Conservation (phyloP, 2,113 vertebrate genomes). For the Anser cygnoides region DNA sequence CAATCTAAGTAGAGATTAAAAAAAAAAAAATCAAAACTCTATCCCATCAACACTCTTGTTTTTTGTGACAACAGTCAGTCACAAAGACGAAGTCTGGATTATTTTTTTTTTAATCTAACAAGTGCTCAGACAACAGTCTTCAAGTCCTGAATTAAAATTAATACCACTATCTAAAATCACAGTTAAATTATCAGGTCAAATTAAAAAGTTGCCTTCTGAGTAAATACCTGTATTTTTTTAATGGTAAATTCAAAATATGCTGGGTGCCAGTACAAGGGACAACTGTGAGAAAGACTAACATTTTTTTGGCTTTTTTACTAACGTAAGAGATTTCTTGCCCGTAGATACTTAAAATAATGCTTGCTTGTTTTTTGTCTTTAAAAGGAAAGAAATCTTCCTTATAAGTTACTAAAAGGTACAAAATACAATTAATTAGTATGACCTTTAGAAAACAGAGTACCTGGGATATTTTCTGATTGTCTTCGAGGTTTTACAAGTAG, state of each 20-base stretch:
- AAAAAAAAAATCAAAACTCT: neutral
- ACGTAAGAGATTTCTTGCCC: neutral
- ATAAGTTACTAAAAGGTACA: no score
- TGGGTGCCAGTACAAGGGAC: neutral
- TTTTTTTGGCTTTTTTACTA: neutral
- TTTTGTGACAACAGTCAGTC: neutral
- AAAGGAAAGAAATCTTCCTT: neutral
- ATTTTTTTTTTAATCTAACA: neutral
- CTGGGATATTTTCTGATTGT: constrained; percentile 87
- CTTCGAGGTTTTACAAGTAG: constrained; percentile 91
- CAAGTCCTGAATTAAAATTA: neutral
- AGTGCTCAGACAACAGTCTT: neutral
- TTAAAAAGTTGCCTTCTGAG: neutral
- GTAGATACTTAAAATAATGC: neutral
- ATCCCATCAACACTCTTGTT: neutral
- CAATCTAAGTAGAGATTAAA: neutral
- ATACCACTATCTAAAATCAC: neutral
- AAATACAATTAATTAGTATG: neutral
- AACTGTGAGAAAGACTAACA: neutral
- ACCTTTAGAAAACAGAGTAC: constrained; percentile 61
- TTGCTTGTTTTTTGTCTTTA: neutral
- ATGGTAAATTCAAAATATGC: neutral
- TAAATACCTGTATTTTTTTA: neutral
- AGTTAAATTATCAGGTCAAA: neutral
- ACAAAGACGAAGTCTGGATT: neutral